Evolutionary conservation across 2,888 invertebrate species (phyloP), one percentile per base, ranked within the genome.

Genomic region (Monochamus alternatus): DNA sequence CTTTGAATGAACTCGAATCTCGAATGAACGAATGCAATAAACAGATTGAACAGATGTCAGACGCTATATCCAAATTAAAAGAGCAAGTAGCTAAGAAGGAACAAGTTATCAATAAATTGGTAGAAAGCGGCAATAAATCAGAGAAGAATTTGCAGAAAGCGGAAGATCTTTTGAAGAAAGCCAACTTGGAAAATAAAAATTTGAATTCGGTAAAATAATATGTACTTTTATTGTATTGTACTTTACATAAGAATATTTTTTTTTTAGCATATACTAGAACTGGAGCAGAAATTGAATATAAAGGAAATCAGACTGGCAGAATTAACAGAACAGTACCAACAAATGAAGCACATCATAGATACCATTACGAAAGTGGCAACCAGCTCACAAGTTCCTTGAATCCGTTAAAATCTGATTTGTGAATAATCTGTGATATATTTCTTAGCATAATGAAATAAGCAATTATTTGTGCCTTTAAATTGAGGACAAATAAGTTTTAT

Each of bases 311-410:
- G 86, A 78, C 76, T 87, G 14, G 75, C 80, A 5, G 85, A 86
- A 55, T 80, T 84, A 10, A 81, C 78, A n/a, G 80, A 81, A 60
- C 85, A 86, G 22, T 81, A 87, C 60, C 67, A 79, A 8, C 80
- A 82, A 32, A 85, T 84, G 43, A 84, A 84, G 67, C 78, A 84
- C 47, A 84, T 87, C 73, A 79, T 88, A 30, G 86, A 86, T n/a
- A 86, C 86, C 31, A 88, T 88, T 47, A 86, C 85, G 12, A 86
- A 85, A 81, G 82, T 88, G 69, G 86, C 86, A 8, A 83, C 86
- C 8, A 83, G 77, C 59, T 78, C 82, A 12, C 78, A 79, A 71
- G 52, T 77, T 12, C 58, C 74, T 43, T 55, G 10, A 32, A 8
- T 52, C 30, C 10, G 43, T 63, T 63, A 38, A 38, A 38, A 59